Evolutionary conservation across 1,140 invertebrate species (phyloP).

Genomic region (Triops cancriformis): DNA sequence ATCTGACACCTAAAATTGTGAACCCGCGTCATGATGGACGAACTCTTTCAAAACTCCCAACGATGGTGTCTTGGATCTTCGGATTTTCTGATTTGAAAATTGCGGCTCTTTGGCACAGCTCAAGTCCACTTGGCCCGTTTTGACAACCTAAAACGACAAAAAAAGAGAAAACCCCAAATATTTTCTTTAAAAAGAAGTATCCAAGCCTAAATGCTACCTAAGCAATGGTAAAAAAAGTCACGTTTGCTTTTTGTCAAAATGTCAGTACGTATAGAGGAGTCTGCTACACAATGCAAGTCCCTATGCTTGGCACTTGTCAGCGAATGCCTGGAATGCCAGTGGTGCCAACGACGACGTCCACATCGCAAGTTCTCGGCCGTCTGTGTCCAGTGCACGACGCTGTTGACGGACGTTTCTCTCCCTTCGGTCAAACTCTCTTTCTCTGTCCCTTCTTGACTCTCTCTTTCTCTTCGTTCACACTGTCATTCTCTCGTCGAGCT

Average conservation of each 20-base stretch:
- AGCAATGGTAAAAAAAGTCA: neutral
- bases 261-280: neutral
- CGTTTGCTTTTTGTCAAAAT: neutral
- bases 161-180: neutral
- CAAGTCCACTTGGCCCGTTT: no score
- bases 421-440: neutral
- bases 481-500: neutral
- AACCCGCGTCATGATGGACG: neutral
- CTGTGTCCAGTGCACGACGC: neutral
- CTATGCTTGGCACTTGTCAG: neutral
- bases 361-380: neutral
- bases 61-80: neutral
- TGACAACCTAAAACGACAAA: neutral
- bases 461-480: neutral
- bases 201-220: neutral
- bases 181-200: neutral
- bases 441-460: neutral
- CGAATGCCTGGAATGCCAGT: neutral
- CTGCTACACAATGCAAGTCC: neutral
- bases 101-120: neutral
- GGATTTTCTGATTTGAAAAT: no score
- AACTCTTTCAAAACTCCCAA: neutral
- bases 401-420: slow-evolving; percentile 1
- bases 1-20: neutral
- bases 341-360: neutral